phyloP scores from a whole-genome alignment of 2,888 invertebrate genomes.

The Pardosa pseudoannulata region DNA sequence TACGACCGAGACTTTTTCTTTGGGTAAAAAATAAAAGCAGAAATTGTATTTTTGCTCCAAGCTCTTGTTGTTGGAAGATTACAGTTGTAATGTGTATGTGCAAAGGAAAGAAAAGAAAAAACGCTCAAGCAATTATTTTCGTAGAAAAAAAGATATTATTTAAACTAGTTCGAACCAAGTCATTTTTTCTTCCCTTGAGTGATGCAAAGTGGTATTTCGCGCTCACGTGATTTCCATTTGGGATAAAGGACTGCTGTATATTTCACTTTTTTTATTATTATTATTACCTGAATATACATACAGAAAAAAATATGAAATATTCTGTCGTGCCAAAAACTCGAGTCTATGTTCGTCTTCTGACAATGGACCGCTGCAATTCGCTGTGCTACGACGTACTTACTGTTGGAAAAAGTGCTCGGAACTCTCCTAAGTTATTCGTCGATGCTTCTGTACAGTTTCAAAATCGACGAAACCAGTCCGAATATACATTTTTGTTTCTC shows the following conservation, averaged over 20 bases:
- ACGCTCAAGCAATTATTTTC: slow-evolving; percentile 56
- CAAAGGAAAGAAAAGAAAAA: neutral
- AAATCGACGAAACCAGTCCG: neutral
- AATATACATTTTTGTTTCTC: slow-evolving; percentile 15
- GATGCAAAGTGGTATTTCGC: slow-evolving; percentile 3
- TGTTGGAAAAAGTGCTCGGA: neutral
- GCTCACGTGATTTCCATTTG: too few relatives aligned
- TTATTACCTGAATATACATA: slow-evolving; percentile 39
- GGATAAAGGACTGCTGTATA: slow-evolving; percentile 21
- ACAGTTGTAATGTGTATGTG: neutral
- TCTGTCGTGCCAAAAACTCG: slow-evolving; percentile 63
- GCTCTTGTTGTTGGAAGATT: slow-evolving; percentile 19
- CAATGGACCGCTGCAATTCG: slow-evolving; percentile 18
- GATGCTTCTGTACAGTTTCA: slow-evolving; percentile 46
- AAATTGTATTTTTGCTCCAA: slow-evolving; percentile 33
- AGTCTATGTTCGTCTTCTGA: slow-evolving; percentile 35
- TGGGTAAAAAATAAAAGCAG: too few relatives aligned
- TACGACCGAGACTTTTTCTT: too few relatives aligned
- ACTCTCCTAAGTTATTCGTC: neutral
- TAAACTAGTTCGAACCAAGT: slow-evolving; percentile 22
- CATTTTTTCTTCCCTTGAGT: slow-evolving; percentile 1
- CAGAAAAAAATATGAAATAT: slow-evolving; percentile 28
- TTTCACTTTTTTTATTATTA: slow-evolving; percentile 21
- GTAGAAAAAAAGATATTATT: slow-evolving; percentile 36
- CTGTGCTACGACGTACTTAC: slow-evolving; percentile 44